A percentile compares a stretch with the other conserved stretches of the same genome.
These are phyloP conservation scores for Somateria mollissima DNA, from an alignment of 2,797 vertebrate genomes.

Conservation along the genomic window DNA sequence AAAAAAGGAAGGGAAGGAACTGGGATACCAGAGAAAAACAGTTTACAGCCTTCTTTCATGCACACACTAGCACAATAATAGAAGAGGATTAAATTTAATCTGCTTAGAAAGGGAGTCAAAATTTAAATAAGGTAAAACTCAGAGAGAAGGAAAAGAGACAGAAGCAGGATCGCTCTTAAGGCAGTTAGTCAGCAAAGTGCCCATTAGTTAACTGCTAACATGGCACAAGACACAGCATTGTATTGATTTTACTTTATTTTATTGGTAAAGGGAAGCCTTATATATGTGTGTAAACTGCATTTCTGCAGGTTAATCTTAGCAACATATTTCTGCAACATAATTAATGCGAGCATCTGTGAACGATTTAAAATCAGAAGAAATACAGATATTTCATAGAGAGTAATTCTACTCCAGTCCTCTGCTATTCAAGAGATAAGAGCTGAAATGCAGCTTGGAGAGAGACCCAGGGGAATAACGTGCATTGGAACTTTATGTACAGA, in stretches of 20 bases:
- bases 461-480: neutral
- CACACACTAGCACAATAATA: neutral
- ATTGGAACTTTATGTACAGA: slow-evolving; percentile 40
- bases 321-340: neutral
- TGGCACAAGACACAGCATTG: neutral
- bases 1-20: neutral
- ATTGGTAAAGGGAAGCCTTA: neutral
- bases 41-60: neutral
- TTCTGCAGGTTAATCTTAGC: slow-evolving; percentile 29
- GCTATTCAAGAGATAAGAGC: slow-evolving; percentile 21
- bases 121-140: slow-evolving; percentile 33
- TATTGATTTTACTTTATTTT: neutral
- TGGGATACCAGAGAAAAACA: neutral
- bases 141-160: neutral
- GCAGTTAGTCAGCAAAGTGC: neutral
- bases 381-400: neutral
- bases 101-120: slow-evolving; percentile 19
- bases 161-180: slow-evolving; percentile 27
- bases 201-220: slow-evolving; percentile 4
- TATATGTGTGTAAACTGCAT: neutral
- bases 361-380: slow-evolving; percentile 17
- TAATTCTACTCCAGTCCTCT: neutral
- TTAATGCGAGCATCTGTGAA: slow-evolving; percentile 29
- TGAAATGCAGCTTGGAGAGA: slow-evolving; percentile 23
- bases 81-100: slow-evolving; percentile 20